phyloP scores from a whole-genome alignment of 53 echinoderm and acorn worm genomes.

The Astropecten irregularis region DNA sequence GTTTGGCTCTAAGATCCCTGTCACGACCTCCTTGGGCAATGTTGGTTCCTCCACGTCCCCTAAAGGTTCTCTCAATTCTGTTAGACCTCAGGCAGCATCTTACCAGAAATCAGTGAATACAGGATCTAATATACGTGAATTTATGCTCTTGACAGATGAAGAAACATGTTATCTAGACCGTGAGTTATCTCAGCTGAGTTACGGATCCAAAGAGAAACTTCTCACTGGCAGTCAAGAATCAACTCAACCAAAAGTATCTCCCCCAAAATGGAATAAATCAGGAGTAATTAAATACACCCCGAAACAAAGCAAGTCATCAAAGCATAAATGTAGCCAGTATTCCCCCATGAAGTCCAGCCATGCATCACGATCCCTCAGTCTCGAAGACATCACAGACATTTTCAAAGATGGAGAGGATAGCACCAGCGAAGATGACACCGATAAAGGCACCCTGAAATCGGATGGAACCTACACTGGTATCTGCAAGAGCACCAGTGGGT shows the following conservation, averaged over 20 bases:
- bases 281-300: background rate
- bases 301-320: background rate
- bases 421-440: background rate
- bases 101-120: background rate
- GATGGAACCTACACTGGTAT: slow-evolving; percentile 33
- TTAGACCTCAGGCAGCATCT: background rate
- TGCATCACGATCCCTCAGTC: slow-evolving; percentile 4
- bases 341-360: background rate
- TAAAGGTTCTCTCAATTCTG: background rate
- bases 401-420: background rate
- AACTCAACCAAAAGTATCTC: background rate
- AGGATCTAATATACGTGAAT: background rate
- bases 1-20: slow-evolving; percentile 1
- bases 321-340: background rate
- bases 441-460: slow-evolving; percentile 28
- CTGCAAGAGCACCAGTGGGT: slow-evolving; percentile 18
- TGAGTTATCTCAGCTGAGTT: background rate
- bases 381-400: background rate
- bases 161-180: background rate
- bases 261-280: background rate
- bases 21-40: background rate
- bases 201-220: slow-evolving; percentile 6
- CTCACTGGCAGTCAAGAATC: background rate
- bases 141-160: background rate
- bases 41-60: background rate